Evolutionary conservation across 2,888 invertebrate genomes (phyloP), one percentile per base, ranked within the genome.

Genomic region (Listrodromus nycthemerus): DNA sequence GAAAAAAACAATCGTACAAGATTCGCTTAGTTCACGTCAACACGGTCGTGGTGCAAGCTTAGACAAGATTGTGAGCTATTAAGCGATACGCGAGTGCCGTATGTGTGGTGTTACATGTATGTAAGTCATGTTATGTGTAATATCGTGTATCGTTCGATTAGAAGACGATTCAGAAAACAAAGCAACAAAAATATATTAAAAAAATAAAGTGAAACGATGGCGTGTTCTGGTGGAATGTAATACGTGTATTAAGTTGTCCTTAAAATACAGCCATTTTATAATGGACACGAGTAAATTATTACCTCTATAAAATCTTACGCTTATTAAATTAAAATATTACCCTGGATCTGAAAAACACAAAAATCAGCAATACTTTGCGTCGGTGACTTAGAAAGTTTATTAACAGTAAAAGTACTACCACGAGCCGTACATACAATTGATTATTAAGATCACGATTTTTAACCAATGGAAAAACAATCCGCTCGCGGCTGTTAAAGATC

Each of bases 211-310:
- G 87, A 80, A 74, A 86, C 88, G 88, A 89, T 88, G 90, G 88
- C 87, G 88, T 88, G 89, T 89, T 89, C 85, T 89, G 89, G 87
- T 92, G 90, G 88, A 91, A 91, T 92, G 91, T 92, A 91, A 91
- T 91, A 92, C 89, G 91, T 92, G 92, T 93, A 93, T 91, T 89
- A 88, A 91, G 90, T 92, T 93, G 91, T 87, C 89, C 91, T 89
- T 91, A 92, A 93, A 86, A 93, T 93, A 93, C 91, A 93, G 91
- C 93, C 93, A 93, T 93, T 93, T 93, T 92, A 91, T 92, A 93
- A 93, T 93, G 92, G 92, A 91, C 82, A 76, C 66, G 33, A 21
- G 24, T 66, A 41, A 81, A 30, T 30, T 70, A 24, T 78, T 77
- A 66, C 37, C 74, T 84, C 75, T 33, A 58, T 65, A 33, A 52